These are phyloP conservation scores for Atrichornis clamosus DNA, from an alignment of 2,113 vertebrate species.

Conservation along the genomic window DNA sequence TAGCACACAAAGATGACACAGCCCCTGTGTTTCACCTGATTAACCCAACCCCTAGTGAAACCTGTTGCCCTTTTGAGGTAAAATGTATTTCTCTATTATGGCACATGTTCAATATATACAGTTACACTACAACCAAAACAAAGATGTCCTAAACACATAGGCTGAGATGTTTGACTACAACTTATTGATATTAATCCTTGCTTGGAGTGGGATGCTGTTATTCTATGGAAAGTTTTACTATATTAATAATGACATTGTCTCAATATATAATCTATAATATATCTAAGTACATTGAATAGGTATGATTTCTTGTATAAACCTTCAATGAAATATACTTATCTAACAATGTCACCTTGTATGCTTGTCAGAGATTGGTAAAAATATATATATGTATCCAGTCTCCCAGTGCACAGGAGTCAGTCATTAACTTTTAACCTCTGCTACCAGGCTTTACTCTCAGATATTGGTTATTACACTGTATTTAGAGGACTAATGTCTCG, in stretches of 20 bases:
- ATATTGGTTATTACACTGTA: neutral
- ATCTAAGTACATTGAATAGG: constrained; percentile 64
- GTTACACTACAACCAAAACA: constrained; percentile 43
- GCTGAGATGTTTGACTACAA: constrained; percentile 42
- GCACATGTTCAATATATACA: constrained; percentile 55
- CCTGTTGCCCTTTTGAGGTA: constrained; percentile 40
- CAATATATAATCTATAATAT: constrained; percentile 66
- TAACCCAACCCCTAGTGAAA: neutral
- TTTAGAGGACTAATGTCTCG: constrained; percentile 12
- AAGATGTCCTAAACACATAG: constrained; percentile 40
- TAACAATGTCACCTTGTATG: constrained; percentile 53
- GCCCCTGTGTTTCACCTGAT: neutral
- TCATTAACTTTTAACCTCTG: constrained; percentile 24
- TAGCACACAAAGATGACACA: neutral
- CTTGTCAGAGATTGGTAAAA: constrained; percentile 64
- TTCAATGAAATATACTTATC: constrained; percentile 56
- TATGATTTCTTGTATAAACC: constrained; percentile 61
- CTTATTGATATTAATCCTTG: constrained; percentile 27
- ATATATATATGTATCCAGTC: constrained; percentile 60
- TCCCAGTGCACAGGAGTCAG: constrained; percentile 46
- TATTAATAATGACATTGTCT: constrained; percentile 49
- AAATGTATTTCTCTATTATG: constrained; percentile 61
- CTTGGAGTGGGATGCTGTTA: constrained; percentile 39
- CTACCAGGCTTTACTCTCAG: constrained; percentile 30
- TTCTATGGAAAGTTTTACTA: constrained; percentile 41